phyloP scores from a whole-genome alignment of 2,797 vertebrate genomes.

The Borostomias antarcticus region DNA sequence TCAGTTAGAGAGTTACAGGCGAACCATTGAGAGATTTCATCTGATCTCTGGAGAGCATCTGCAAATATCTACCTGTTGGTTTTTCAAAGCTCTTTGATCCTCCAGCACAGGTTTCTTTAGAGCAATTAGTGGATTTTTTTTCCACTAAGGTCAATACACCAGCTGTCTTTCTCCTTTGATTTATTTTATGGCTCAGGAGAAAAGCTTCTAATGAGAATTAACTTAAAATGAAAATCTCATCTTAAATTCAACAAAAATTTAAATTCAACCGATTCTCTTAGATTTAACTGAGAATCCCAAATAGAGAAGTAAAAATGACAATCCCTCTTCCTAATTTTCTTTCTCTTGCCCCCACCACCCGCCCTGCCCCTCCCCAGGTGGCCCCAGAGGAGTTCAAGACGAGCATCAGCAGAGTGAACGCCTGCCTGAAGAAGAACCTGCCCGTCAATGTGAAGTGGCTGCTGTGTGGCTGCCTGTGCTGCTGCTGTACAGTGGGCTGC shows the following conservation, averaged over 20 bases:
- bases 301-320: no score
- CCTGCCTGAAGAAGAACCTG: conserved; percentile 94
- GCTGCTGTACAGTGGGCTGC: conserved; percentile 97
- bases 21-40: conserved; percentile 69
- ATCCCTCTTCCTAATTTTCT: not conserved
- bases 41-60: conserved; percentile 73
- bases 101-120: conserved; percentile 39
- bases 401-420: conserved; percentile 91
- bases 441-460: conserved; percentile 98
- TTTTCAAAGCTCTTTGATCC: conserved; percentile 68
- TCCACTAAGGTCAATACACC: conserved; percentile 20
- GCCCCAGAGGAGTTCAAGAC: conserved; percentile 99
- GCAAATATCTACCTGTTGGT: conserved; percentile 67
- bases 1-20: conserved; percentile 69
- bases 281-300: no score
- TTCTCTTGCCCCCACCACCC: not conserved
- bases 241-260: not conserved
- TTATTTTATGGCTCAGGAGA: not conserved
- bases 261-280: no score
- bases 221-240: not conserved
- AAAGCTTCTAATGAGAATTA: not conserved
- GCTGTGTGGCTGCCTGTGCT: conserved; percentile 96
- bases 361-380: conserved; percentile 74
- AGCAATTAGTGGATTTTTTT: conserved; percentile 41
- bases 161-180: conserved; percentile 4